phyloP scores from a whole-genome alignment of 2,113 vertebrate genomes.

The Phaethornis superciliosus region DNA sequence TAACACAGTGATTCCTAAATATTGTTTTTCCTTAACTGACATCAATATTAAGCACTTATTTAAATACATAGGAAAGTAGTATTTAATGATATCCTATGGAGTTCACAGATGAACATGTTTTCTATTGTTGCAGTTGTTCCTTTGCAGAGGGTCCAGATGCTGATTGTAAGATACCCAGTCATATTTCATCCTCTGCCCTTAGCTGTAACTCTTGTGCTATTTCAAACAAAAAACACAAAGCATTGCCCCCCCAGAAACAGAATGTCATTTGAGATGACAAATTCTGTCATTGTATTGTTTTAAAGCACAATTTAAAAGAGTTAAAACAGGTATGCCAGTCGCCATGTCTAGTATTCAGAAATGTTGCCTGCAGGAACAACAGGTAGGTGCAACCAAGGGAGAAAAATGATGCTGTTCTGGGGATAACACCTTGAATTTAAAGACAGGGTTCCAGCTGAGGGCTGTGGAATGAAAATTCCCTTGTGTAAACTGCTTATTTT shows the following conservation, averaged over 20 bases:
- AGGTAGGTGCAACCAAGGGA: constrained; percentile 15
- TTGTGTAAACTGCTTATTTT: background rate
- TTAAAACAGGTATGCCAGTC: constrained; percentile 56
- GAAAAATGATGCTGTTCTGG: constrained; percentile 27
- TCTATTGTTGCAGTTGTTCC: background rate
- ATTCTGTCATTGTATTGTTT: background rate
- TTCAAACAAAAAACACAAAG: constrained; percentile 8
- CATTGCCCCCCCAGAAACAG: constrained; percentile 1
- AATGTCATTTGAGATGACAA: constrained; percentile 24
- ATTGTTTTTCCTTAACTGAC: background rate
- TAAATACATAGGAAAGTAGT: background rate
- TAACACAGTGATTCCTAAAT: background rate
- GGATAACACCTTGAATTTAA: constrained; percentile 34
- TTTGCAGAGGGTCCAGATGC: background rate
- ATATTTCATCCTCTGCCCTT: constrained; percentile 32
- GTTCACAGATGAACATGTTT: background rate
- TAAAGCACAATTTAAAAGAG: constrained; percentile 36
- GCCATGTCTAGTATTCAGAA: background rate
- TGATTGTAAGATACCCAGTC: background rate
- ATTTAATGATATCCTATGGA: background rate
- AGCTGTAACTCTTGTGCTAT: constrained; percentile 17
- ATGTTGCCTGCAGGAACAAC: background rate
- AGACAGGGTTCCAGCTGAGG: background rate
- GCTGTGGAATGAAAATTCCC: constrained; percentile 22
- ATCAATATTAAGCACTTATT: constrained; percentile 23